phyloP scores from a whole-genome alignment of 2,113 vertebrate genomes.

The Tyto alba region DNA sequence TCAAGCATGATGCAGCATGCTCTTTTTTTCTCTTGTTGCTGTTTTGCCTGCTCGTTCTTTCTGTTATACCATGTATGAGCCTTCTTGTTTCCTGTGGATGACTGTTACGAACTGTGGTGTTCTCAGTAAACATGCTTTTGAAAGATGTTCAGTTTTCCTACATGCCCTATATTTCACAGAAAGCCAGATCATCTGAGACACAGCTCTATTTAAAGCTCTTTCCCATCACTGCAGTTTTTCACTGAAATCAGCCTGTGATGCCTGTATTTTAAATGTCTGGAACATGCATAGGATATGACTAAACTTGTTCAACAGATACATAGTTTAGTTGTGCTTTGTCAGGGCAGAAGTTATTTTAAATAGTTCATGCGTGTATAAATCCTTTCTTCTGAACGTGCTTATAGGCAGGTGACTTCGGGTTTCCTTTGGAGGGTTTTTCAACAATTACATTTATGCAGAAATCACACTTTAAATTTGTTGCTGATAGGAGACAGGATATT shows the following conservation, averaged over 20 bases:
- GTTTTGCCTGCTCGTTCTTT: slow-evolving; percentile 8
- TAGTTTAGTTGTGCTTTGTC: neutral
- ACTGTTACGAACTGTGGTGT: neutral
- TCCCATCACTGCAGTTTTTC: neutral
- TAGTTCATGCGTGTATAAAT: neutral
- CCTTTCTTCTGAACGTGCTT: neutral
- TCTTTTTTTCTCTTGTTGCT: neutral
- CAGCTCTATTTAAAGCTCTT: neutral
- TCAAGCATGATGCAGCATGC: slow-evolving; percentile 33
- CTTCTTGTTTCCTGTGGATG: neutral
- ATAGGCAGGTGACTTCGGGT: neutral
- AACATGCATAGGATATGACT: accelerated
- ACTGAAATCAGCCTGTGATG: neutral
- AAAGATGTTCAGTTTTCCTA: neutral
- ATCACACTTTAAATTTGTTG: neutral
- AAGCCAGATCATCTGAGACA: neutral
- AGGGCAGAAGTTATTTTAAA: neutral
- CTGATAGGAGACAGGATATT: neutral
- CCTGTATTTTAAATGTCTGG: neutral
- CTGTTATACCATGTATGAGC: neutral
- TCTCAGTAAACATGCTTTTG: neutral
- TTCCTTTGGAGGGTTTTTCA: neutral
- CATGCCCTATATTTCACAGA: neutral
- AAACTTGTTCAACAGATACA: neutral
- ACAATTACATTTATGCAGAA: neutral